Base-by-base conservation (phyloP, 2,797 vertebrate genomes). In the Acanthiza pusilla region DNA sequence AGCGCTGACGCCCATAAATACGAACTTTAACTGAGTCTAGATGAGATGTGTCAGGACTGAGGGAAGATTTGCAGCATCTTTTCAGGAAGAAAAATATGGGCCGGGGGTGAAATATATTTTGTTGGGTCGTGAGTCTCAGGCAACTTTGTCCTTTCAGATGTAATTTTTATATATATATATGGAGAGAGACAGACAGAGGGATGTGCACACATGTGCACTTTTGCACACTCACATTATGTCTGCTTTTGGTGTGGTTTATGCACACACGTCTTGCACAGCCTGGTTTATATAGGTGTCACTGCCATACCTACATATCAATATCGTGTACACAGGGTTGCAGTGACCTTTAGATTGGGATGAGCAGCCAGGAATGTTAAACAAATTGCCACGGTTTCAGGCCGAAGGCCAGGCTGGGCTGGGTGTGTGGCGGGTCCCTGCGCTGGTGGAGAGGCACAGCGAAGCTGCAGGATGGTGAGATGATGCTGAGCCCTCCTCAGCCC, bases 1-100 rank as follows among this genome's bases (percentile, higher is more conserved):
- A 97, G 88, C 90, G 65, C 91, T 66, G 83, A 83, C 82, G 89
- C 97, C 98, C 97, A 97, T 98, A 98, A 99, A 98, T 98, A 98
- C 96, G 74, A 85, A 25, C 74, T 92, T 95, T 96, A 97, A 96
- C 93, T 57, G 79, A 96, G 97, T 90, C 95, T 81, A 97, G 97
- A 97, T 97, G 97, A 96, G 82, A 95, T 95, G 97, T 96, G 96
- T 97, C 98, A 97, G 96, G 96, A 90, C 91, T 95, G 38, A 38
- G 93, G 92, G 93, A 95, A 97, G 97, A 98, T 97, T 98, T 98
- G 97, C 97, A 45, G 93, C 95, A 45, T 70, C 95, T 94, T 82
- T 90, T 93, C 93, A 84, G 89, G 61, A 94, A 92, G 90, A 95
- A 91, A 92, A 92, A 96, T 93, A 94, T 91, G 89, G 95, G 91